Conservation (phyloP, 2,888 invertebrate species). For the Oxyteleia sp. region DNA sequence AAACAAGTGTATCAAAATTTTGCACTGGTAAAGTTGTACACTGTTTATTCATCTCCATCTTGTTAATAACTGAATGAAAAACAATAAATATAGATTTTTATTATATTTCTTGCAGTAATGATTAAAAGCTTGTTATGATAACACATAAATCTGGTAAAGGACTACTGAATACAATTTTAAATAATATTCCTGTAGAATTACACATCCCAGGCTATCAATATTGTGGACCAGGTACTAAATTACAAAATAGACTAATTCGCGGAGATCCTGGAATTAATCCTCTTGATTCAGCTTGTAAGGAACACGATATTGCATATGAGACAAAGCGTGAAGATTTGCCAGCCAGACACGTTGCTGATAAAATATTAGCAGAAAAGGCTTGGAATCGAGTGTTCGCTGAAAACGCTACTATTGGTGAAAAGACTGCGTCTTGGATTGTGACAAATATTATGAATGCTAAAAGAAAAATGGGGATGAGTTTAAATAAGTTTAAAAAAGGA, state of each 20-base stretch:
- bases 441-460: slow-evolving; percentile 26
- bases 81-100: not conserved
- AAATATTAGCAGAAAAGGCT: slow-evolving; percentile 5
- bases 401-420: slow-evolving; percentile 14
- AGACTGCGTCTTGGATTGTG: not conserved
- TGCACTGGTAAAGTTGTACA: not conserved
- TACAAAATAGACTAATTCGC: slow-evolving; percentile 74
- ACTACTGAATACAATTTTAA: slow-evolving; percentile 12
- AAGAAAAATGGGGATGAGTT: slow-evolving; percentile 27
- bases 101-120: no score
- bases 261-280: slow-evolving; percentile 77
- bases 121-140: not conserved
- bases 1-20: slow-evolving; percentile 22
- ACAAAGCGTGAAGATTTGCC: slow-evolving; percentile 56
- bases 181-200: slow-evolving; percentile 67
- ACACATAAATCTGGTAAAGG: slow-evolving; percentile 8
- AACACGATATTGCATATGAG: slow-evolving; percentile 74
- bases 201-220: slow-evolving; percentile 78
- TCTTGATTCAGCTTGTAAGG: slow-evolving; percentile 76
- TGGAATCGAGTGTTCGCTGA: slow-evolving; percentile 3
- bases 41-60: slow-evolving; percentile 43
- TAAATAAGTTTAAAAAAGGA: no score
- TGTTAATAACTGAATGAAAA: not conserved
- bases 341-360: slow-evolving; percentile 11
- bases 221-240: slow-evolving; percentile 79